A percentile compares a stretch with the other conserved stretches of the same genome.
phyloP scores from a whole-genome alignment of 2,113 vertebrate species.

The Rhadina sibilatrix region DNA sequence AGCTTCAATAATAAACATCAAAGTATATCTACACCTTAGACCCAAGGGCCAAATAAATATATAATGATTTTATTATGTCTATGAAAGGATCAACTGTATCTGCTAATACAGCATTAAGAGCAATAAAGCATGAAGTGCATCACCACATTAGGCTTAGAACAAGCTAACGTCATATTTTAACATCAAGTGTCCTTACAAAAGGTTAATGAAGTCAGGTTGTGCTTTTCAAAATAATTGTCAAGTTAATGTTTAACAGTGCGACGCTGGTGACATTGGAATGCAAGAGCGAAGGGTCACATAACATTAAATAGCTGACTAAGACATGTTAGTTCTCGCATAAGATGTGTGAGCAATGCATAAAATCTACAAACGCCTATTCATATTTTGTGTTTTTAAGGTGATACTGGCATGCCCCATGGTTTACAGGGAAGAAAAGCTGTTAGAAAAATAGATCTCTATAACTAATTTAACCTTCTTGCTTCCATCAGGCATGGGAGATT shows the following conservation, averaged over 20 bases:
- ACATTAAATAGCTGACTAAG: background rate
- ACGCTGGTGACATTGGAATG: background rate
- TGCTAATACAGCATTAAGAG: background rate
- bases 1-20: background rate
- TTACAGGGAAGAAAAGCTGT: background rate
- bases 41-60: background rate
- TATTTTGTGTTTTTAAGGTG: background rate
- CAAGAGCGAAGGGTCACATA: background rate
- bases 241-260: background rate
- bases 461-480: background rate
- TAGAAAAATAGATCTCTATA: background rate
- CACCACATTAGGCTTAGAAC: background rate
- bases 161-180: background rate
- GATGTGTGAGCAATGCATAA: background rate
- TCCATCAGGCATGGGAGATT: background rate
- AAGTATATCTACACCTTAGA: background rate
- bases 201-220: conserved; percentile 30
- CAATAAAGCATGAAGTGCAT: background rate
- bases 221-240: background rate
- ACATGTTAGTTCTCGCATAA: background rate
- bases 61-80: background rate
- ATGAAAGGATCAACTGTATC: background rate
- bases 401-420: background rate
- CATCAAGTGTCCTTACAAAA: background rate
- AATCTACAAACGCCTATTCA: background rate